These are phyloP conservation scores for Muscicapa adusta DNA, from an alignment of 2,113 vertebrate genomes.

Conservation along the genomic window DNA sequence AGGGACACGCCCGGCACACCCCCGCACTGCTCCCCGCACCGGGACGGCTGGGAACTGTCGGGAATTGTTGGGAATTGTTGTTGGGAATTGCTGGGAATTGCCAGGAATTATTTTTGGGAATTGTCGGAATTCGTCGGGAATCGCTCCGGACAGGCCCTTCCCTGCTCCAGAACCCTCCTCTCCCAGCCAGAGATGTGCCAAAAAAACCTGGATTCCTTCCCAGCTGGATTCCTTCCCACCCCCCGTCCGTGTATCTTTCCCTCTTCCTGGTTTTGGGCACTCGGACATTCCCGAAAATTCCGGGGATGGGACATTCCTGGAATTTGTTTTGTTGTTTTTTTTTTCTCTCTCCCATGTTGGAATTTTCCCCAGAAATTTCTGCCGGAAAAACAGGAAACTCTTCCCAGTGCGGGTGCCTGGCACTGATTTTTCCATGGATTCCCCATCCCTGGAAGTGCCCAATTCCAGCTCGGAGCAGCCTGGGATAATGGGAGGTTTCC, in stretches of 20 bases:
- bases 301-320: not conserved
- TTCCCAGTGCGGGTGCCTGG: not conserved
- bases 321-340: not conserved
- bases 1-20: not conserved
- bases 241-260: accelerated
- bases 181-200: not conserved
- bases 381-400: accelerated
- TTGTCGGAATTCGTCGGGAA: not conserved
- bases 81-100: not conserved
- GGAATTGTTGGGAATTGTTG: not conserved
- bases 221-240: not conserved
- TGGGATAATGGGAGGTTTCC: accelerated
- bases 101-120: not conserved
- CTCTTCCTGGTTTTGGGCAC: not conserved
- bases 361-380: accelerated
- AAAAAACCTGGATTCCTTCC: not conserved
- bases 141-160: not conserved
- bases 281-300: too few species aligned
- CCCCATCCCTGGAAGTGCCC: not conserved
- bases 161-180: not conserved
- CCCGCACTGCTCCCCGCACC: not conserved
- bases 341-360: accelerated
- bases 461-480: not conserved
- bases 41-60: not conserved
- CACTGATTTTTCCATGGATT: not conserved